Evolutionary conservation across 2,797 vertebrate genomes (phyloP), one percentile per base, ranked within the genome.

Genomic region (Caiman crocodilus): DNA sequence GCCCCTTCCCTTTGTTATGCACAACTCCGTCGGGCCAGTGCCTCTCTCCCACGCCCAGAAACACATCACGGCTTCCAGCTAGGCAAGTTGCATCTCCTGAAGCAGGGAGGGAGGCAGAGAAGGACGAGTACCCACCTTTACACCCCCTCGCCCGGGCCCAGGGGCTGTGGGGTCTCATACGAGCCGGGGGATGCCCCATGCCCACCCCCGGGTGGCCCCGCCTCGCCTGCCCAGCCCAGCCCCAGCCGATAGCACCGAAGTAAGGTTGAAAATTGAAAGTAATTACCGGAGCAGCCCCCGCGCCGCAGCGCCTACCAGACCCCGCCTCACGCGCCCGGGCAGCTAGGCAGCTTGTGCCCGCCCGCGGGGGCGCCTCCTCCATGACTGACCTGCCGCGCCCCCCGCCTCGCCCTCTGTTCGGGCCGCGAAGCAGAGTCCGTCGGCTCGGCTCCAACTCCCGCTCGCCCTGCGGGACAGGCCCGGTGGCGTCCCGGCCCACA

Each of bases 361-460:
- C 56, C 35, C 21, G 81, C 79, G 23, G 32, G 12, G 26, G 16
- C 59, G 59, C 71, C 58, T 71, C 55, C 76, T 84, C 74, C 84
- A 83, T 74, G 42, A 42, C 42, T 7, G 7, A 9, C 42, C 42
- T 42, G 42, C 42, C 42, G 42, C 7, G 42, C 42, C 42, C 23
- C 60, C 60, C 23, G 90, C 32, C 60, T 69, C 81, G 69, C 73
- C 94, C 96, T 97, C 95, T 97, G 96, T 94, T 97, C 90, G 95
- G 95, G 96, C 97, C 97, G 98, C 98, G 98, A 95, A 88, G 95
- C 97, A 92, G 96, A 76, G 96, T 79, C 95, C 95, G 95, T 94
- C 42, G 42, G 42, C 71, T 55, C 35, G 76, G 21, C 59, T 55
- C 32, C 7, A 14, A n/a, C 83, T 77, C 60, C 42, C 2, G 42